Percentiles rank a stretch among this genome's conserved stretches.
These are phyloP conservation scores for Drosophila peninsularis DNA, from an alignment of 2,888 invertebrate species.

Conservation along the genomic window DNA sequence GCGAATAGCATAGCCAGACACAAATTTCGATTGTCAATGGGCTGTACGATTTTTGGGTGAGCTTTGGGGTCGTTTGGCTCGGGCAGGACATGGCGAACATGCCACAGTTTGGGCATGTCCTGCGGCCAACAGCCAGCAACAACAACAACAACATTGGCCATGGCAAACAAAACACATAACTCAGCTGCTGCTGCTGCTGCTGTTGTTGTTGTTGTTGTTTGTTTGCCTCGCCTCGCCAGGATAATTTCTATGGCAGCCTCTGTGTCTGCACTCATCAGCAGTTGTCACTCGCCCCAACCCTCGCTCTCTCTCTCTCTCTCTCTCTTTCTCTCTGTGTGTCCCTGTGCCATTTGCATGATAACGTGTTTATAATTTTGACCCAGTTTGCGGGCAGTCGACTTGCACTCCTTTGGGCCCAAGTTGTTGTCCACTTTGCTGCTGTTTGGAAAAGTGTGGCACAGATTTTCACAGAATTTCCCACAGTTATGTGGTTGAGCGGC, in stretches of 20 bases:
- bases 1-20: conserved; percentile 1
- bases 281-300: background rate
- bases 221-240: conserved; percentile 44
- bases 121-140: conserved; percentile 35
- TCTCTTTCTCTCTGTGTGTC: conserved; percentile 32
- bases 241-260: conserved; percentile 66
- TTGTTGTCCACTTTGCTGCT: conserved; percentile 32
- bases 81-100: conserved; percentile 8
- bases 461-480: conserved; percentile 50
- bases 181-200: conserved; percentile 17
- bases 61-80: background rate
- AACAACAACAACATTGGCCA: conserved; percentile 11
- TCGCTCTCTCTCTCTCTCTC: background rate
- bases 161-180: conserved; percentile 46
- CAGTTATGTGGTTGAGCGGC: conserved; percentile 27
- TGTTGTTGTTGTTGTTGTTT: conserved; percentile 3
- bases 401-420: conserved; percentile 36
- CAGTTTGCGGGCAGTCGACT: conserved; percentile 53
- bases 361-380: conserved; percentile 80
- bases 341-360: conserved; percentile 79
- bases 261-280: conserved; percentile 33
- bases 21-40: conserved; percentile 16
- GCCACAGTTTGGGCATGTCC: conserved; percentile 57
- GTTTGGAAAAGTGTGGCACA: conserved; percentile 42
- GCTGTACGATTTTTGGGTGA: background rate